These are phyloP conservation scores for Tetheella fluctuosa DNA, from an alignment of 2,888 invertebrate species.

Conservation along the genomic window DNA sequence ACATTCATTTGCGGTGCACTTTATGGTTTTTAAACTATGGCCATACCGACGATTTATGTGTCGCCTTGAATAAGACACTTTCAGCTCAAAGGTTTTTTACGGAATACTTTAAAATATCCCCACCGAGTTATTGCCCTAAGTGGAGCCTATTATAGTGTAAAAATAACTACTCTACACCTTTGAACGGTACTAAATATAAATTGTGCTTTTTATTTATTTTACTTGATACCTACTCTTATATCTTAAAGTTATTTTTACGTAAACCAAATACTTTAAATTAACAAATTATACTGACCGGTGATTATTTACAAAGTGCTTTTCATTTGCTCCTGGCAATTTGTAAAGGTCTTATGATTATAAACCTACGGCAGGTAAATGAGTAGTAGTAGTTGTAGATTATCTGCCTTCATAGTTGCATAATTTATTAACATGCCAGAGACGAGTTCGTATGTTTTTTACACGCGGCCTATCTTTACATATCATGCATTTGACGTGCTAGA, in stretches of 20 bases:
- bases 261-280: slow-evolving; percentile 38
- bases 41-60: slow-evolving; percentile 7
- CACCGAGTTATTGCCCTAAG: background rate
- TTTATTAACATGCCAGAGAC: slow-evolving; percentile 24
- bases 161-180: slow-evolving; percentile 8
- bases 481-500: slow-evolving; percentile 1
- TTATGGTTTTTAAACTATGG: slow-evolving; percentile 7
- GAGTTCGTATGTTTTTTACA: background rate
- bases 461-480: slow-evolving; percentile 7
- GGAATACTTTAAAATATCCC: background rate
- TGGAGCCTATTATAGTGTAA: slow-evolving; percentile 7
- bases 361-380: slow-evolving; percentile 48
- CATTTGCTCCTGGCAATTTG: slow-evolving; percentile 42
- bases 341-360: slow-evolving; percentile 46
- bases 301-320: slow-evolving; percentile 45
- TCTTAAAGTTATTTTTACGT: slow-evolving; percentile 18
- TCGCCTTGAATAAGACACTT: slow-evolving; percentile 11
- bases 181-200: slow-evolving; percentile 5
- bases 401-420: slow-evolving; percentile 34
- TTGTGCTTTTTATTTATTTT: slow-evolving; percentile 5
- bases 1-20: slow-evolving; percentile 16
- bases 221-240: background rate
- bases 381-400: slow-evolving; percentile 37
- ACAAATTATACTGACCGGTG: slow-evolving; percentile 37
- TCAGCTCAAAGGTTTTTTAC: slow-evolving; percentile 6